phyloP scores from a whole-genome alignment of 2,888 invertebrate species.

The Napeogenes inachia region DNA sequence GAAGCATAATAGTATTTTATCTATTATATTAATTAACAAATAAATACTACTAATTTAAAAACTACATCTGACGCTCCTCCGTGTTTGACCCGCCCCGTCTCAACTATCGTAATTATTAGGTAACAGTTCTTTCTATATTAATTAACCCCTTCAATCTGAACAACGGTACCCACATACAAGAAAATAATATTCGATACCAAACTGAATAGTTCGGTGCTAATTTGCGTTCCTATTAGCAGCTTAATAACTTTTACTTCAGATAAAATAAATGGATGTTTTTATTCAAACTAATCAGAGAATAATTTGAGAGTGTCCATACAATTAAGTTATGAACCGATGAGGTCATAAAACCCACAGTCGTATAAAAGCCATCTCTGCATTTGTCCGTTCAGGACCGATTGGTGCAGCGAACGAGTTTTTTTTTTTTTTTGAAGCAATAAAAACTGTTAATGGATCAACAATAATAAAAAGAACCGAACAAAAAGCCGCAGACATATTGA shows the following conservation, averaged over 20 bases:
- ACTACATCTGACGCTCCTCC: slow-evolving; percentile 15
- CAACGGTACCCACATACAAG: slow-evolving; percentile 23
- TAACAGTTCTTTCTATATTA: slow-evolving; percentile 26
- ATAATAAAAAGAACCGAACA: slow-evolving; percentile 58
- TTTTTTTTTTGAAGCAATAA: slow-evolving; percentile 55
- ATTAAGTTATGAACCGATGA: slow-evolving; percentile 47
- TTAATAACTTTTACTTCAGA: background rate
- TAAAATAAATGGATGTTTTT: background rate
- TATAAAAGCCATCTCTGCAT: slow-evolving; percentile 56
- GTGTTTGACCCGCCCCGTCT: slow-evolving; percentile 19
- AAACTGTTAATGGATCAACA: slow-evolving; percentile 64
- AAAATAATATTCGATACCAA: slow-evolving; percentile 19
- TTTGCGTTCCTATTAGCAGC: too few relatives aligned
- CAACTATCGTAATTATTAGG: slow-evolving; percentile 27
- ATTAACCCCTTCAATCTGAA: slow-evolving; percentile 21
- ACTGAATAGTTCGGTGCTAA: slow-evolving; percentile 26
- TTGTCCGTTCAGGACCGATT: slow-evolving; percentile 56
- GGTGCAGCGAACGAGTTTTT: slow-evolving; percentile 59
- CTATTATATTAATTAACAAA: too few relatives aligned
- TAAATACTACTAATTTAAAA: background rate
- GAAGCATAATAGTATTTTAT: background rate
- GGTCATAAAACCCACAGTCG: slow-evolving; percentile 49
- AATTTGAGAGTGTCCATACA: slow-evolving; percentile 44
- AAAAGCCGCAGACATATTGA: slow-evolving; percentile 54
- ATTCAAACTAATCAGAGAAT: slow-evolving; percentile 35